Evolutionary conservation across 2,888 invertebrate species (phyloP), one percentile per base, ranked within the genome.

Genomic region (Noctua fimbriata): DNA sequence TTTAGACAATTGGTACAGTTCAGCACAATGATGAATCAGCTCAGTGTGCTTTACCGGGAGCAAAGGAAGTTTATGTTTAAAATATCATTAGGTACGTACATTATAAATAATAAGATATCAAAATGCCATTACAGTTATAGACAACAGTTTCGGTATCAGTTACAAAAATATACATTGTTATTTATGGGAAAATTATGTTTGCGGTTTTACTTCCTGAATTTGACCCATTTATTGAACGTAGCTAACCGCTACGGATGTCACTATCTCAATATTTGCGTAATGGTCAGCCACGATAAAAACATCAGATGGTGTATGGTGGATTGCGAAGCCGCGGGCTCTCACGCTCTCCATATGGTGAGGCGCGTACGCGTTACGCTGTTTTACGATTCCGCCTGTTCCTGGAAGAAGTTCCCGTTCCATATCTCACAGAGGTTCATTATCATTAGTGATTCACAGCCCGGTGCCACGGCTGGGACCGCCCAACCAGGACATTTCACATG

Each of bases 131-230:
- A 79, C 28, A 70, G 58, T 65, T 41, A 63, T 52, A 60, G 66
- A 52, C 49, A 78, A 78, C 70, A 74, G 36, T 78, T 76, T 70
- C 28, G 65, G 60, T 87, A 85, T 84, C 80, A 88, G 76, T 71
- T 70, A 76, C 21, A 71, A 78, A 67, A 82, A 81, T 75, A 78
- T 77, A 74, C 84, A 89, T 88, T 87, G 87, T 86, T 87, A 77
- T 88, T 81, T 83, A 91, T 93, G 91, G 91, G 91, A 92, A 93
- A 93, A 92, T 89, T 84, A 88, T 86, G 85, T 92, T 95, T 95
- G 96, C 93, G 96, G 96, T 95, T 95, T 93, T 91, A 93, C 92
- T 95, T 96, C 96, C 96, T 94, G 94, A 93, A 90, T 92, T 88
- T 94, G 95, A 94, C 95, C 94, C 88, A 92, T 87, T 93, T 91